These are phyloP conservation scores for Lepidotrigona ventralis DNA, from an alignment of 1,140 invertebrate genomes.

Conservation along the genomic window DNA sequence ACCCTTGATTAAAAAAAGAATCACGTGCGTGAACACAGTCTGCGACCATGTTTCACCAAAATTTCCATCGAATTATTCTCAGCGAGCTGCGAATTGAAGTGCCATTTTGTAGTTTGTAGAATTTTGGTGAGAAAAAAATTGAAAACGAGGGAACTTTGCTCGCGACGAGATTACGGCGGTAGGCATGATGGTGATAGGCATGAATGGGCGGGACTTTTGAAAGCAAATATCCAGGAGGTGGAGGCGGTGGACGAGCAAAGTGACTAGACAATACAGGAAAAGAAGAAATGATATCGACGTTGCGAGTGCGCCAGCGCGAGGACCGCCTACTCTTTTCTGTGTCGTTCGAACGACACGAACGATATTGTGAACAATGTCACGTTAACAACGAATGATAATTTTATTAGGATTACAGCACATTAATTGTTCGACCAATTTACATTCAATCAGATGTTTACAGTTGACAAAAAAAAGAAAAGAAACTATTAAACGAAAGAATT, in stretches of 20 bases:
- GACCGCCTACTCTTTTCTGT: slow-evolving; percentile 67
- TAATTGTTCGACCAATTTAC: neutral
- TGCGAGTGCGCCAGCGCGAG: slow-evolving; percentile 72
- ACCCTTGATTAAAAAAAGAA: slow-evolving; percentile 3
- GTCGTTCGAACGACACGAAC: slow-evolving; percentile 27
- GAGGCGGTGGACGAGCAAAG: slow-evolving; percentile 66
- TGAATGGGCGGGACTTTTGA: slow-evolving; percentile 69
- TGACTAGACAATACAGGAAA: slow-evolving; percentile 73
- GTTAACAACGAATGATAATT: slow-evolving; percentile 16
- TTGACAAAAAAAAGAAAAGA: neutral
- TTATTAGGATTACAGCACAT: slow-evolving; percentile 34
- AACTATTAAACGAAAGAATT: too few relatives aligned
- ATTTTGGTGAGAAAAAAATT: neutral
- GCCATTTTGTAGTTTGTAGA: neutral
- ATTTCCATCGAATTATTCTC: neutral
- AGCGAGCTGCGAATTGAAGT: neutral
- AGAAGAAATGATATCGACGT: slow-evolving; percentile 60
- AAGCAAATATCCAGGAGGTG: slow-evolving; percentile 49
- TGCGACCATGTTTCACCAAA: neutral
- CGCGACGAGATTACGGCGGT: neutral
- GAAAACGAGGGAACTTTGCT: neutral
- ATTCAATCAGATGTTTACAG: slow-evolving; percentile 10
- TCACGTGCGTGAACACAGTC: neutral
- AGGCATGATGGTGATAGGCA: slow-evolving; percentile 18
- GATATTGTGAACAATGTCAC: slow-evolving; percentile 43